Evolutionary conservation across 2,797 vertebrate genomes (phyloP).

Genomic region (Enteromius mattozi): DNA sequence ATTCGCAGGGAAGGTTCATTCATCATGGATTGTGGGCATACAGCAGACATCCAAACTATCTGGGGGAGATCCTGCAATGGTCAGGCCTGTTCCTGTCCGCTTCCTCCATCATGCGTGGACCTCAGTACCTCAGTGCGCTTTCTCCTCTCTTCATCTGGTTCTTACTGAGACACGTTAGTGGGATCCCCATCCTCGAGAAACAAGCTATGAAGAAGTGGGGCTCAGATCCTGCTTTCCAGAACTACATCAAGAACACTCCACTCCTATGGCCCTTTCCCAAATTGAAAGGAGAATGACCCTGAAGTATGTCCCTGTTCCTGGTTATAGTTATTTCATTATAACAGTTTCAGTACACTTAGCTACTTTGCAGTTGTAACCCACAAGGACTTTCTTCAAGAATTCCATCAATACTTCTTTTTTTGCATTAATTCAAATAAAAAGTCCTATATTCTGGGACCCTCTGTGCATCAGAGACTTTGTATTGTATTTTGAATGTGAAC

Average conservation of each 20-base stretch:
- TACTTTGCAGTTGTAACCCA: not conserved
- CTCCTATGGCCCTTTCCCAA: conserved; percentile 78
- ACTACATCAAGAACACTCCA: conserved; percentile 79
- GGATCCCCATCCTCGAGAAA: conserved; percentile 82
- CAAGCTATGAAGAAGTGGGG: conserved; percentile 81
- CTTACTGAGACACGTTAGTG: conserved; percentile 80
- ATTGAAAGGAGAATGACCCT: conserved; percentile 53
- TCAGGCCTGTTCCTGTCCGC: conserved; percentile 82
- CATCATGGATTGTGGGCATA: conserved; percentile 82
- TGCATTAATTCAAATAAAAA: not conserved
- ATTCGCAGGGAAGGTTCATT: conserved; percentile 81
- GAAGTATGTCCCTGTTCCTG: not conserved
- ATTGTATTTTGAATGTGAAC: not conserved
- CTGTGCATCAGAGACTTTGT: not conserved
- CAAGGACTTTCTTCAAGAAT: not conserved
- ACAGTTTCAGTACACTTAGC: not conserved
- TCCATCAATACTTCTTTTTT: not conserved
- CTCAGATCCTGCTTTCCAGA: conserved; percentile 73
- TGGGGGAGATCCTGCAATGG: conserved; percentile 86
- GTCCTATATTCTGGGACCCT: not conserved
- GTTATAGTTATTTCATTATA: not conserved
- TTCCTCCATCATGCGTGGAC: conserved; percentile 77
- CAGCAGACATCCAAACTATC: conserved; percentile 84
- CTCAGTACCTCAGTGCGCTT: conserved; percentile 74
- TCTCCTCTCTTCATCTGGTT: conserved; percentile 84